A percentile compares a stretch with the other conserved stretches of the same genome.
These are phyloP conservation scores for Clostera curtula DNA, from an alignment of 2,888 invertebrate genomes.

Conservation along the genomic window DNA sequence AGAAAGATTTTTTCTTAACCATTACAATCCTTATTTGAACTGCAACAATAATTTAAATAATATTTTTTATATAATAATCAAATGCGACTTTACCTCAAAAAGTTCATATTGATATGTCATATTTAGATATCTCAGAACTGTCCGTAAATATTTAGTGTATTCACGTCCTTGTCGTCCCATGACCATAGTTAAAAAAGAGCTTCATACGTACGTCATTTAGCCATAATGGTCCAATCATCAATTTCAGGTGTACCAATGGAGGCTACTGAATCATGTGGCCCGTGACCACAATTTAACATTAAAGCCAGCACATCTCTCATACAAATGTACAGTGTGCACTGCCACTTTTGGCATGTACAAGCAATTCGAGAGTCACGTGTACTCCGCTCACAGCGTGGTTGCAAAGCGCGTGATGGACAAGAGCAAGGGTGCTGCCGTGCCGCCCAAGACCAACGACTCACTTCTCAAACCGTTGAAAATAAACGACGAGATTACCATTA, in stretches of 20 bases:
- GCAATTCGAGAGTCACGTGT: conserved; percentile 95
- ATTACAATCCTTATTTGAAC: too few species aligned
- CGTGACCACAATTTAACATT: conserved; percentile 93
- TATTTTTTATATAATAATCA: too few species aligned
- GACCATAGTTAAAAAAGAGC: too few species aligned
- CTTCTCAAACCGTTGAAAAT: conserved; percentile 87
- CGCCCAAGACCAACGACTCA: conserved; percentile 32
- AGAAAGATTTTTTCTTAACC: too few species aligned
- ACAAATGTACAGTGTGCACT: conserved; percentile 96
- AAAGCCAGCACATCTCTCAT: conserved; percentile 94
- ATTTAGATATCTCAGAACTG: too few species aligned
- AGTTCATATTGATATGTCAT: not conserved
- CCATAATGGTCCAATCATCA: not conserved
- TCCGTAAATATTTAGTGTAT: too few species aligned
- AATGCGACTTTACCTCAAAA: too few species aligned
- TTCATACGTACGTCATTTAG: conserved; percentile 1
- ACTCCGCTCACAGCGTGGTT: conserved; percentile 93
- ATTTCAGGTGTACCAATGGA: conserved; percentile 92
- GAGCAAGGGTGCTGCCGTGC: conserved; percentile 37
- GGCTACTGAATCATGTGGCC: conserved; percentile 92
- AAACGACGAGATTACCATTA: conserved; percentile 92
- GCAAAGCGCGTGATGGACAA: conserved; percentile 80
- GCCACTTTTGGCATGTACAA: conserved; percentile 97
- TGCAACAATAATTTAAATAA: too few species aligned
- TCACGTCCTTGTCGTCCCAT: too few species aligned